Evolutionary conservation across 2,888 invertebrate genomes (phyloP).

Genomic region (Tinea trinotella): DNA sequence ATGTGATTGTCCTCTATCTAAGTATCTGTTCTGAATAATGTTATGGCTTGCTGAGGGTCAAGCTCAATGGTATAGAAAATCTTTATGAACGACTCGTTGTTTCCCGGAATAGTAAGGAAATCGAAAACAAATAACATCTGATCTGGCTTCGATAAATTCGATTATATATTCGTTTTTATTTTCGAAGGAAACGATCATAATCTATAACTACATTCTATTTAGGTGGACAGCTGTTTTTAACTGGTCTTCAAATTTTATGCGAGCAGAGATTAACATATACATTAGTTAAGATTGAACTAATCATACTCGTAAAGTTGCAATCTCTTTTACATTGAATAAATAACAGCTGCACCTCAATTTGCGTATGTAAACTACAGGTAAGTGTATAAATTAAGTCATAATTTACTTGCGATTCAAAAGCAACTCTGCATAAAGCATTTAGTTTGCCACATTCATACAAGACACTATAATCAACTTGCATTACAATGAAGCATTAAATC

Average conservation of each 20-base stretch:
- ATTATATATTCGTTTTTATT: not conserved
- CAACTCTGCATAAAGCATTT: slow-evolving; percentile 1
- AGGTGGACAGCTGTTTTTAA: not conserved
- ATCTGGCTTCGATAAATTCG: not conserved
- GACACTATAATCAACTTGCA: slow-evolving; percentile 13
- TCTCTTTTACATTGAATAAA: not conserved
- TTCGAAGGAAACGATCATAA: not conserved
- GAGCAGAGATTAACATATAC: not conserved
- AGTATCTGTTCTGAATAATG: slow-evolving; percentile 40
- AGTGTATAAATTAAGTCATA: slow-evolving; percentile 14
- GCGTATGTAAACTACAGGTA: slow-evolving; percentile 3
- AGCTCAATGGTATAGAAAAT: slow-evolving; percentile 48
- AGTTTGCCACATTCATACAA: slow-evolving; percentile 5
- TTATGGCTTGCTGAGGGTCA: slow-evolving; percentile 38
- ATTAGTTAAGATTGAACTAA: not conserved
- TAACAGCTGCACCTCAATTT: not conserved
- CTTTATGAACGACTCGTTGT: slow-evolving; percentile 35
- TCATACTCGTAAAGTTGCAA: slow-evolving; percentile 1
- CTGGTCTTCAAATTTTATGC: not conserved
- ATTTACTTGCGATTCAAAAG: slow-evolving; percentile 8
- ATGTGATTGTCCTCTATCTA: slow-evolving; percentile 15
- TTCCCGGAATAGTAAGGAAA: slow-evolving; percentile 31
- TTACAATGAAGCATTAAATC: slow-evolving; percentile 16
- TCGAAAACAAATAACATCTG: slow-evolving; percentile 34
- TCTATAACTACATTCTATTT: too few relatives aligned